phyloP scores from a whole-genome alignment of 2,797 vertebrate species.

The Sebastes trivittatus region DNA sequence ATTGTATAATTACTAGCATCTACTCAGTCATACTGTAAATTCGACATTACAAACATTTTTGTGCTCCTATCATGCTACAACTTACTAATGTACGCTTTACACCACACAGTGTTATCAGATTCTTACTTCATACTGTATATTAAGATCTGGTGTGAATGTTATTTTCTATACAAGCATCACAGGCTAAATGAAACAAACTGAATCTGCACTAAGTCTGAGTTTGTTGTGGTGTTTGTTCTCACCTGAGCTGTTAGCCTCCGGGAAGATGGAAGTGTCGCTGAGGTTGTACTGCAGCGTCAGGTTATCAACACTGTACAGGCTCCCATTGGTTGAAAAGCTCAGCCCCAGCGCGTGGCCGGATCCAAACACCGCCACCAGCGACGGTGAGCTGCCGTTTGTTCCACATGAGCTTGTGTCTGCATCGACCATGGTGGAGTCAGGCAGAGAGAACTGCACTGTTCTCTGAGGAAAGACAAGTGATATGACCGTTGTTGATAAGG shows the following conservation, averaged over 20 bases:
- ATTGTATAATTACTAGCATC: not conserved
- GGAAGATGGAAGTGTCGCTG: conserved; percentile 84
- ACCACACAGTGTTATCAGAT: not conserved
- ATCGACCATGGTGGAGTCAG: conserved; percentile 74
- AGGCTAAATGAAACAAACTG: not conserved
- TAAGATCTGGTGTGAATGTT: not conserved
- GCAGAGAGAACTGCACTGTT: conserved; percentile 75
- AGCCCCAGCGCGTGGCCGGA: conserved; percentile 81
- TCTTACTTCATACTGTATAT: not conserved
- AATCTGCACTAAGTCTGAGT: not conserved
- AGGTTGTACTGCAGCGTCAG: conserved; percentile 88
- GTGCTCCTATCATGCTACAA: not conserved
- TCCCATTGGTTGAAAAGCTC: conserved; percentile 80
- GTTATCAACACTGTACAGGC: conserved; percentile 80
- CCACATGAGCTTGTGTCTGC: conserved; percentile 86
- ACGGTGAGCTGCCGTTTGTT: conserved; percentile 39
- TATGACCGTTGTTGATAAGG: not conserved
- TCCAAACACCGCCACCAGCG: conserved; percentile 84
- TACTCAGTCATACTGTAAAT: not conserved
- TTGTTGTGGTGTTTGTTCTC: conserved; percentile 33
- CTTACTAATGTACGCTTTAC: not conserved
- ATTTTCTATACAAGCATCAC: not conserved
- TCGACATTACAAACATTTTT: not conserved
- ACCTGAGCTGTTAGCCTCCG: conserved; percentile 82
- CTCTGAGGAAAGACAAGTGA: conserved; percentile 62